Conservation (phyloP, 2,113 vertebrate species). For the Xenus cinereus region DNA sequence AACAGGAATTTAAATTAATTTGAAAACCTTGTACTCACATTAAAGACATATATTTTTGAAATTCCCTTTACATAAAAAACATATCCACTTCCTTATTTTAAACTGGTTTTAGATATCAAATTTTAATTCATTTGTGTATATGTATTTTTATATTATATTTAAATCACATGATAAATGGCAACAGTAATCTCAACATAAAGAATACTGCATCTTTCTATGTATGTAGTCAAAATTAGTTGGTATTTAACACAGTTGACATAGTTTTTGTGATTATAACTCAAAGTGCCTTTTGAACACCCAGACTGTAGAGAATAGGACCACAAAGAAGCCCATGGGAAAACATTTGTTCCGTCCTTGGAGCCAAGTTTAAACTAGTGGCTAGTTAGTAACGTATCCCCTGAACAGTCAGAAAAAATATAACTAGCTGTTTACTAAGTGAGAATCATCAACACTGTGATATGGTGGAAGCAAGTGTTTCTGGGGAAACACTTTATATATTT, state of each 20-base stretch:
- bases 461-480: background rate
- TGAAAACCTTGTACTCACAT: background rate
- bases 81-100: background rate
- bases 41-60: fast-evolving
- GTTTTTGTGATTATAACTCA: background rate
- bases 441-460: background rate
- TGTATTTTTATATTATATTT: background rate
- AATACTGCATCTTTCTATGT: background rate
- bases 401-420: background rate
- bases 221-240: background rate
- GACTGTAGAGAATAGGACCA: background rate
- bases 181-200: background rate
- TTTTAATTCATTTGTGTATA: background rate
- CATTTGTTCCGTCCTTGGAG: background rate
- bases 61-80: background rate
- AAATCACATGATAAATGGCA: background rate
- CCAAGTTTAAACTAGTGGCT: background rate
- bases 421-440: background rate
- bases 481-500: too few relatives aligned
- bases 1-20: background rate
- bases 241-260: background rate
- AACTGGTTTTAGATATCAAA: background rate
- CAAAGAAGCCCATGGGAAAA: background rate
- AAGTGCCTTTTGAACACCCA: background rate
- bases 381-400: background rate